These are phyloP conservation scores for Odontophorus gujanensis DNA, from an alignment of 2,113 vertebrate genomes.

Conservation along the genomic window DNA sequence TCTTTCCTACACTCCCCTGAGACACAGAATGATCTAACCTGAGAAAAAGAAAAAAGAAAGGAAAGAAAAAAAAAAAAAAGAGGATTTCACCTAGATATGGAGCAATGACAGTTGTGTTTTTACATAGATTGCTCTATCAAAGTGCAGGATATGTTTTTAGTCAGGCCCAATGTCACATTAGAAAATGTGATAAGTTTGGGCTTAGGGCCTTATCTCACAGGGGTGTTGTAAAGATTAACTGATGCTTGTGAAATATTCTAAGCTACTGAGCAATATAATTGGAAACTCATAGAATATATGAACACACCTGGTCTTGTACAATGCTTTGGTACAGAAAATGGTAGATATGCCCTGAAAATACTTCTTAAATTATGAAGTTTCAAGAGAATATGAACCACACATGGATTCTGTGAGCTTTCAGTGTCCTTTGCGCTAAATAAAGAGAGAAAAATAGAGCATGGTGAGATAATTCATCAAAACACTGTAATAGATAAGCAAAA, in stretches of 20 bases:
- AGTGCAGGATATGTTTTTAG: neutral
- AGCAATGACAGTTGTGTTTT: neutral
- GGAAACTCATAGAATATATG: neutral
- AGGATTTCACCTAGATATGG: neutral
- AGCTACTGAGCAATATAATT: neutral
- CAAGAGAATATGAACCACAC: neutral
- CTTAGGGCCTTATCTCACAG: neutral
- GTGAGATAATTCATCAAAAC: neutral
- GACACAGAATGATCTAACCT: neutral
- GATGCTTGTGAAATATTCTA: neutral
- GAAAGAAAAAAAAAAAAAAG: neutral
- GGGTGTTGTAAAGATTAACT: constrained; percentile 9
- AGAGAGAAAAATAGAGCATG: neutral
- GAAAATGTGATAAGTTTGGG: constrained; percentile 24
- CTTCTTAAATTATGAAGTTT: neutral
- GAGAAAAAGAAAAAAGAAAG: no score
- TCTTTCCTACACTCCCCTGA: neutral
- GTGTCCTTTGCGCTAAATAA: neutral
- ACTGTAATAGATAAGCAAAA: neutral
- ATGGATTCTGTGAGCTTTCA: neutral
- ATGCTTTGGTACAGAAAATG: neutral
- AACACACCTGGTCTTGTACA: neutral
- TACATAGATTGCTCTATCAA: neutral
- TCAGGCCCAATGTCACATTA: neutral
- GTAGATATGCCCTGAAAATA: constrained; percentile 2